Evolutionary conservation across 1,140 invertebrate species (phyloP).

Genomic region (Leptonema lineaticorne): DNA sequence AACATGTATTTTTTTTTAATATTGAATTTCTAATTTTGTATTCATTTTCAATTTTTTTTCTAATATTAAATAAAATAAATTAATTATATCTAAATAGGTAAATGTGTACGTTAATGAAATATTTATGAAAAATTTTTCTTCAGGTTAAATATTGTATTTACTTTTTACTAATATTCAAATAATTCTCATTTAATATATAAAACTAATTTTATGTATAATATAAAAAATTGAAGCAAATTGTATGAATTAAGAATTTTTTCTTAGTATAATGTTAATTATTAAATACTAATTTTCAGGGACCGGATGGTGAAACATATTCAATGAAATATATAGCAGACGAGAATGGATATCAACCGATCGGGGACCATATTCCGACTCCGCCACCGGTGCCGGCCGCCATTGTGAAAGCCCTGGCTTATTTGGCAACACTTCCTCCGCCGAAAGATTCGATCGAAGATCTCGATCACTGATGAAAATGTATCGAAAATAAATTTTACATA

Average conservation of each 20-base stretch:
- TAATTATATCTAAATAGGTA: too few relatives aligned
- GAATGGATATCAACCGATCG: conserved; percentile 73
- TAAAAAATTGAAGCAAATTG: too few relatives aligned
- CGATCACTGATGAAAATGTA: background rate
- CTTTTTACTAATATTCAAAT: background rate
- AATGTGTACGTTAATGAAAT: too few relatives aligned
- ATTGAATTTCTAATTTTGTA: too few relatives aligned
- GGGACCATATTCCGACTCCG: conserved; percentile 64
- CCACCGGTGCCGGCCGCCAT: conserved; percentile 52
- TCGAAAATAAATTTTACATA: too few relatives aligned
- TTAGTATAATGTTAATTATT: background rate
- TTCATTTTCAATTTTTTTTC: too few relatives aligned
- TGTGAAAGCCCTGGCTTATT: conserved; percentile 19
- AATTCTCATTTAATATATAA: background rate
- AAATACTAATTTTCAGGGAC: background rate
- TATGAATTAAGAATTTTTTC: background rate
- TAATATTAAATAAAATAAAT: too few relatives aligned
- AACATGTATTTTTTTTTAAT: too few relatives aligned
- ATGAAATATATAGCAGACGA: conserved; percentile 72
- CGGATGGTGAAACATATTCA: conserved; percentile 11
- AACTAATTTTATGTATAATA: background rate
- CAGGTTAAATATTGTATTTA: too few relatives aligned
- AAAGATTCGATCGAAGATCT: background rate
- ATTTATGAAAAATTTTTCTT: too few relatives aligned
- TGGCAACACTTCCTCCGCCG: conserved; percentile 17